Conservation (phyloP, 2,797 vertebrate species). For the Clarias fuscus region DNA sequence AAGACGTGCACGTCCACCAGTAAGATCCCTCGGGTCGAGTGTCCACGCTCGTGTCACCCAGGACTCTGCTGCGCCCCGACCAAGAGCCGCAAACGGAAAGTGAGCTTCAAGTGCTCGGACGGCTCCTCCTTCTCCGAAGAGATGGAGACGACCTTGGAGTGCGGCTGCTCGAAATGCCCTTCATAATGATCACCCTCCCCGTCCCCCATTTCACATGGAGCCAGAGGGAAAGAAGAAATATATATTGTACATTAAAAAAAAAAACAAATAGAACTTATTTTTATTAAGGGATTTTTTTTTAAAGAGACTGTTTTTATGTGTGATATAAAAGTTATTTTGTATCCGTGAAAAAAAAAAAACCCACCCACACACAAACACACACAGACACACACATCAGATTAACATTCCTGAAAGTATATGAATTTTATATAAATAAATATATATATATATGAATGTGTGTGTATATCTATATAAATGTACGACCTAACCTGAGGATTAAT, state of each 20-base stretch:
- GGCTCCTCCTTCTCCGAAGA: constrained; percentile 91
- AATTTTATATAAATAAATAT: constrained; percentile 79
- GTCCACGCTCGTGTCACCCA: constrained; percentile 78
- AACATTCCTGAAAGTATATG: constrained; percentile 88
- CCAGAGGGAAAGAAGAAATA: constrained; percentile 91
- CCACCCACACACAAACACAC: constrained; percentile 56
- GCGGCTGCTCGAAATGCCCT: constrained; percentile 86
- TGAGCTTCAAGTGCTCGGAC: constrained; percentile 89
- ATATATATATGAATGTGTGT: constrained; percentile 53
- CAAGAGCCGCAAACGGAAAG: constrained; percentile 89
- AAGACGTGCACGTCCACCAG: constrained; percentile 81
- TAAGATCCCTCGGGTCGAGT: constrained; percentile 86
- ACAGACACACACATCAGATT: constrained; percentile 75
- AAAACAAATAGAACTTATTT: constrained; percentile 98
- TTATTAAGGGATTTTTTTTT: constrained; percentile 95
- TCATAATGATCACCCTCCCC: constrained; percentile 71
- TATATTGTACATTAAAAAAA: constrained; percentile 99
- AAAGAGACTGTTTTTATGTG: constrained; percentile 81
- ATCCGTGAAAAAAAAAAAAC: constrained; percentile 60
- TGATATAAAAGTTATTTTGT: constrained; percentile 94
- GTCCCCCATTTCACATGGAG: constrained; percentile 52
- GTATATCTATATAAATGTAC: constrained; percentile 81
- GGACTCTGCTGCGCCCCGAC: constrained; percentile 87
- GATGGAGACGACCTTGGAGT: constrained; percentile 90
- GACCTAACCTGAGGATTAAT: constrained; percentile 77